These are phyloP conservation scores for Parotia lawesii DNA, from an alignment of 2,113 vertebrate species.

Conservation along the genomic window DNA sequence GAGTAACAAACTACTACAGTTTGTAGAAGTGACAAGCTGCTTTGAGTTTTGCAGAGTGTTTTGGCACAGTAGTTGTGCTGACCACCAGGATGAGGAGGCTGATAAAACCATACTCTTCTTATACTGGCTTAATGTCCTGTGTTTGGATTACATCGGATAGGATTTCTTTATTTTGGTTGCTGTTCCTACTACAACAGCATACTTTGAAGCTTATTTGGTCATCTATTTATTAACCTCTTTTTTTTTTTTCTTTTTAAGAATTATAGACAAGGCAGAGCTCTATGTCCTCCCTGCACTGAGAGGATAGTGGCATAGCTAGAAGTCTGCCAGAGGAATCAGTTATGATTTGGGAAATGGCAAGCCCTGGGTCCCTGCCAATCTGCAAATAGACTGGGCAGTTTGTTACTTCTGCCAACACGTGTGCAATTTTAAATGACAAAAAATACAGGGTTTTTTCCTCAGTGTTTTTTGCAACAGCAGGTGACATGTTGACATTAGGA, in stretches of 20 bases:
- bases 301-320: background rate
- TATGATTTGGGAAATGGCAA: background rate
- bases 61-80: background rate
- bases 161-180: background rate
- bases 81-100: background rate
- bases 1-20: background rate
- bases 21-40: too few species aligned
- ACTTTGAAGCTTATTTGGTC: background rate
- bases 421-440: background rate
- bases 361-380: background rate
- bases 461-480: background rate
- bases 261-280: background rate
- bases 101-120: background rate
- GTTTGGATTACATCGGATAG: background rate
- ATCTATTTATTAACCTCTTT: background rate
- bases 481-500: background rate
- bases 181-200: background rate
- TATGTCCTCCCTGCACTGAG: background rate
- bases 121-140: background rate
- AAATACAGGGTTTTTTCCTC: rapidly evolving
- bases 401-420: background rate
- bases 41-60: background rate
- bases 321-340: background rate
- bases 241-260: background rate
- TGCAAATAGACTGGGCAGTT: background rate